These are phyloP conservation scores for Pantherophis alleghaniensis DNA, from an alignment of 2,797 vertebrate genomes.

Conservation along the genomic window DNA sequence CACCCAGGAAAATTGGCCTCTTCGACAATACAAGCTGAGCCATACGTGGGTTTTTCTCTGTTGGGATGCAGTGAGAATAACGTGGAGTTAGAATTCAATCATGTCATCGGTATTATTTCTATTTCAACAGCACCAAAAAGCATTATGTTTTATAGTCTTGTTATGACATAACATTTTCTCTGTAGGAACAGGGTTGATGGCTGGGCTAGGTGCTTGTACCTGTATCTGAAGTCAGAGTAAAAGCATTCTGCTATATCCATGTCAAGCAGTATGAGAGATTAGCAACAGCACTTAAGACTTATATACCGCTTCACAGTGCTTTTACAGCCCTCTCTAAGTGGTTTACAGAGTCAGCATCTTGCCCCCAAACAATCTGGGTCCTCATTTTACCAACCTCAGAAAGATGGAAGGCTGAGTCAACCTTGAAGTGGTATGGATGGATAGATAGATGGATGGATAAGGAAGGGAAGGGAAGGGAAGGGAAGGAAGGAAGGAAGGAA, in stretches of 20 bases:
- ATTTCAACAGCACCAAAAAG: not conserved
- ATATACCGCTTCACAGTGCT: too few species aligned
- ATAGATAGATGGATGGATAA: too few species aligned
- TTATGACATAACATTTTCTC: not conserved
- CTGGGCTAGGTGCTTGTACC: too few species aligned
- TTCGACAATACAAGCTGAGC: slow-evolving; percentile 46
- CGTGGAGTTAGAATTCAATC: not conserved
- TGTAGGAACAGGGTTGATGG: not conserved
- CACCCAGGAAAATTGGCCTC: slow-evolving; percentile 56
- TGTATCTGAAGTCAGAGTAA: not conserved
- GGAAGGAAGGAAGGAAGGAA: too few species aligned
- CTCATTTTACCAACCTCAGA: too few species aligned
- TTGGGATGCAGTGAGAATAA: slow-evolving; percentile 4
- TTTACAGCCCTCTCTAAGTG: too few species aligned
- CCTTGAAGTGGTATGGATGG: too few species aligned
- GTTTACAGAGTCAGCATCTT: too few species aligned
- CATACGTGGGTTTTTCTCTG: slow-evolving; percentile 46
- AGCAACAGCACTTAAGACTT: too few species aligned
- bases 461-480: too few species aligned
- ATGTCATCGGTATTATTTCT: not conserved
- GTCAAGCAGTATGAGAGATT: not conserved
- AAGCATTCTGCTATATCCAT: not conserved
- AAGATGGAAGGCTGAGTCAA: too few species aligned
- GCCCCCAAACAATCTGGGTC: too few species aligned
- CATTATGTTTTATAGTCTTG: not conserved